Evolutionary conservation across 2,113 vertebrate species (phyloP).

Genomic region (Sardina pilchardus): DNA sequence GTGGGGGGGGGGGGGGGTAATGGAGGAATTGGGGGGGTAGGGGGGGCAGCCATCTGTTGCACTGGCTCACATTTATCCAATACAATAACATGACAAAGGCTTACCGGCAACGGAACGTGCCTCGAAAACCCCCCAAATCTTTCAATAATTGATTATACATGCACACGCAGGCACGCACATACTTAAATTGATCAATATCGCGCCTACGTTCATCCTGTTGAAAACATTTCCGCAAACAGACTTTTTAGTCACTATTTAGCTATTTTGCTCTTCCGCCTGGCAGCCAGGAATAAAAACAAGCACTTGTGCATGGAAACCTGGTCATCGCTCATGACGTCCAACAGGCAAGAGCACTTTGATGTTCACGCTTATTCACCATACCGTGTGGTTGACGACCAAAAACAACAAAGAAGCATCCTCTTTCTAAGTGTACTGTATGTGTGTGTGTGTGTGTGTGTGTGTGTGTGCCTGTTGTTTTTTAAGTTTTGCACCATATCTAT

Average conservation of each 20-base stretch:
- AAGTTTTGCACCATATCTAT: neutral
- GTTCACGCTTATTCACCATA: neutral
- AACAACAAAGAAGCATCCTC: constrained; percentile 21
- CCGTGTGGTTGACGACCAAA: neutral
- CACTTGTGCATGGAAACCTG: neutral
- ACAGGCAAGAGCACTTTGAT: neutral
- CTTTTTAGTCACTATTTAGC: neutral
- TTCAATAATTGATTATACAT: neutral
- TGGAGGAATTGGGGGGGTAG: constrained; percentile 15
- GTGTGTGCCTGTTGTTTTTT: neutral
- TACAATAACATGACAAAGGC: neutral
- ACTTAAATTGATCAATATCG: neutral
- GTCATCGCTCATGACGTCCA: neutral
- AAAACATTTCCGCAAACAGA: neutral
- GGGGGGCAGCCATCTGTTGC: constrained; percentile 62
- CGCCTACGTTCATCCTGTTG: neutral
- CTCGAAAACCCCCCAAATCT: neutral
- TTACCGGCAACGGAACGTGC: too few species aligned
- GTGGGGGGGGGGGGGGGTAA: constrained; percentile 32
- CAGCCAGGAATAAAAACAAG: neutral
- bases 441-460: neutral
- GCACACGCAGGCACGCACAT: neutral
- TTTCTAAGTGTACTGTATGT: too few species aligned
- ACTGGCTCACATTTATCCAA: constrained; percentile 41
- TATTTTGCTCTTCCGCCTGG: neutral